phyloP scores from a whole-genome alignment of 2,113 vertebrate genomes.

The Clupea harengus region DNA sequence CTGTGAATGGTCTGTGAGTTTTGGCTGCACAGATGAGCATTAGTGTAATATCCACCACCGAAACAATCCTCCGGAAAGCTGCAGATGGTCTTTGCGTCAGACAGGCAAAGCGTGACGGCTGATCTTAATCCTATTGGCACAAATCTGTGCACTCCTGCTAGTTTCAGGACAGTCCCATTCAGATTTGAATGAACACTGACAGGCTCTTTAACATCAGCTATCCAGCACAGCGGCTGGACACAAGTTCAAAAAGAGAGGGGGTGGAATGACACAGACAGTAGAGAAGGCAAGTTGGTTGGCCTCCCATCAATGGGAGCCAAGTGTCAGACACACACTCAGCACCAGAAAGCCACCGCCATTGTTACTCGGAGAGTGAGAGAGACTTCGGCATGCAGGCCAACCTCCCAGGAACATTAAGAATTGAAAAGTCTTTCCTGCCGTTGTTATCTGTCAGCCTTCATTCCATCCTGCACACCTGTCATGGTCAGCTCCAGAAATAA shows the following conservation, averaged over 20 bases:
- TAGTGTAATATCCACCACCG: not conserved
- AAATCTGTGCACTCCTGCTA: not conserved
- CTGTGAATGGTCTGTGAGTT: not conserved
- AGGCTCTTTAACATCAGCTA: not conserved
- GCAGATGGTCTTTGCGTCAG: not conserved
- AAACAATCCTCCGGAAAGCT: too few species aligned
- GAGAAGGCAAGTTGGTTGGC: not conserved
- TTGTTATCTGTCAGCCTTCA: constrained; percentile 64
- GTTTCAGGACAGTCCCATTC: not conserved
- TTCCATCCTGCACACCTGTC: constrained; percentile 50
- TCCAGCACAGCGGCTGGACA: too few species aligned
- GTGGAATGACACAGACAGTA: not conserved
- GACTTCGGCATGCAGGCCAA: constrained; percentile 23
- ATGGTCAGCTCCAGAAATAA: constrained; percentile 57
- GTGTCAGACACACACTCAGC: not conserved
- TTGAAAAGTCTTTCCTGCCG: constrained; percentile 59
- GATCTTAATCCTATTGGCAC: not conserved
- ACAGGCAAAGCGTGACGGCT: not conserved
- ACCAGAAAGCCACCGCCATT: not conserved
- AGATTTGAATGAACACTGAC: not conserved
- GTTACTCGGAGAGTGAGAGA: constrained; percentile 9
- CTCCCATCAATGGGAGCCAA: not conserved
- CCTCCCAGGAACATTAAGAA: constrained; percentile 59
- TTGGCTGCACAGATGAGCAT: not conserved
- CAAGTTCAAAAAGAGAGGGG: not conserved